Base-by-base conservation (phyloP, 2,888 invertebrate species). In the Dasysyrphus albostriatus region DNA sequence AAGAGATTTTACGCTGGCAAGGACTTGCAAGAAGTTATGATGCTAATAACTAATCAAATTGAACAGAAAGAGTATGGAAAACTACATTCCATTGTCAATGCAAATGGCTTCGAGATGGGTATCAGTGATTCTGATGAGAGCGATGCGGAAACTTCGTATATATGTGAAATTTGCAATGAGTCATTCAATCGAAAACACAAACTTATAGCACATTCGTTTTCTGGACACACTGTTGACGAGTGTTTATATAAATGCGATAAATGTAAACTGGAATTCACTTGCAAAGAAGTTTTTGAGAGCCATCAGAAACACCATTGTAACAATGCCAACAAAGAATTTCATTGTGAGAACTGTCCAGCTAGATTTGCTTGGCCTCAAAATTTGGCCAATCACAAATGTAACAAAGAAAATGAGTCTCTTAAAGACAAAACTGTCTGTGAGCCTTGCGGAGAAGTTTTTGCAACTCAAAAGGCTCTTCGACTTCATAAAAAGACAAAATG, bases 371-470 rank as follows among this genome's bases (percentile, higher is more conserved):
- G 92, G 92, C 79, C 88, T 5, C 89, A 91, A 70, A 93, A 92
- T 88, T 87, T 91, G 3, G 89, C 90, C 4, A 88, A 89, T 0
- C 92, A 92, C 65, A 89, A 88, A 5, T 92, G 92, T 34, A 47
- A 14, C n/a, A 77, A 81, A 54, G 85, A 81, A 0, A 70, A 34
- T n/a, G 74, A 65, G 7, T 47, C 78, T 14, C 58, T 77, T 6
- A 69, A 58, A 9, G 54, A 67, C 10, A 44, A 72, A 16, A 19
- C 16, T 10, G 3, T 19, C 39, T 95, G 95, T 89, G 93, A 94
- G 42, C 93, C 93, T 9, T 95, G 95, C 89, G 94, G 93, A 49
- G 94, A 94, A 90, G 92, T 93, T 29, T 95, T 95, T 92, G 93
- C 69, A 90, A 94, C 95, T 89, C 94, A 94, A 88, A 95, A 94